Evolutionary conservation across 2,797 vertebrate species (phyloP).

Genomic region (Dryobates pubescens): DNA sequence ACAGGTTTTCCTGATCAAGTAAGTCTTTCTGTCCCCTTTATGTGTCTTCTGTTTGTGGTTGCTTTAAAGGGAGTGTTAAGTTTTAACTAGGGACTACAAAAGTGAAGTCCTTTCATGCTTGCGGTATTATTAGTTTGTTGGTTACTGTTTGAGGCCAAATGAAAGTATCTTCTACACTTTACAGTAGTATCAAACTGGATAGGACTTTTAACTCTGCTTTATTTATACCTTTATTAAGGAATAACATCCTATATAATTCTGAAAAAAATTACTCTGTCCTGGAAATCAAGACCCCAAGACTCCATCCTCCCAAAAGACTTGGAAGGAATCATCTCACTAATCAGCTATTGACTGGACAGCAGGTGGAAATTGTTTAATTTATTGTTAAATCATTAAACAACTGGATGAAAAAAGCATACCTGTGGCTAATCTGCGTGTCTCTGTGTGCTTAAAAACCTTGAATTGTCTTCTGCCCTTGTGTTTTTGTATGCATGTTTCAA

Average conservation of each 20-base stretch:
- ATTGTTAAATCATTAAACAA: slow-evolving; percentile 33
- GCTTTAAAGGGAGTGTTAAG: neutral
- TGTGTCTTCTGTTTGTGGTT: neutral
- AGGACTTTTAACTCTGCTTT: neutral
- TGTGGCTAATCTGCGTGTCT: neutral
- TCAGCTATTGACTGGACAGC: neutral
- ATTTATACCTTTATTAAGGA: neutral
- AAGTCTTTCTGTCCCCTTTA: neutral
- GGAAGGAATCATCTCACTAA: neutral
- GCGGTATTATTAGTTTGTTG: neutral
- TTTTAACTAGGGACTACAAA: neutral
- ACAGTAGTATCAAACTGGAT: neutral
- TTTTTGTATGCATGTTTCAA: neutral
- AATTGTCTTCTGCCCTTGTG: neutral
- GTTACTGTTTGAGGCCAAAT: neutral
- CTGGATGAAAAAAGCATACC: neutral
- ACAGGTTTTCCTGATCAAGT: neutral
- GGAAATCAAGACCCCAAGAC: neutral
- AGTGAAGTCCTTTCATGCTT: neutral
- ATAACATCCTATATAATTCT: neutral
- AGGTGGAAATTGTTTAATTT: neutral
- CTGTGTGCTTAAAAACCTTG: neutral
- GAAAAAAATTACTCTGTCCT: neutral
- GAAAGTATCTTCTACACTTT: neutral
- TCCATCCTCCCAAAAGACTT: neutral